A percentile compares a stretch with the other conserved stretches of the same genome.
These are phyloP conservation scores for Climacteris rufus DNA, from an alignment of 2,113 vertebrate species.

Conservation along the genomic window DNA sequence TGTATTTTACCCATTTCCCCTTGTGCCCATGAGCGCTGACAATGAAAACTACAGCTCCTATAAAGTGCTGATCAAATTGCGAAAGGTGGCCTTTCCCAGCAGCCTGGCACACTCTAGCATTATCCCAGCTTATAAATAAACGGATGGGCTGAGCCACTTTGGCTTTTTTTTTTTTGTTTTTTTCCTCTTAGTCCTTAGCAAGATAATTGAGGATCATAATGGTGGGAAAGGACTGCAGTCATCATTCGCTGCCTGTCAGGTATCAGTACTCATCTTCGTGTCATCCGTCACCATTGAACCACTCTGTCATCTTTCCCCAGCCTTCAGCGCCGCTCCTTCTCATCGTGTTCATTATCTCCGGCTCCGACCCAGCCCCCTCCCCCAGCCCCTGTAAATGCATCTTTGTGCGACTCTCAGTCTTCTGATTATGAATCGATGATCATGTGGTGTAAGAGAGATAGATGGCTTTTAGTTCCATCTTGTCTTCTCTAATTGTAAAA, in stretches of 20 bases:
- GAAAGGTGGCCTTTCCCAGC: conserved; percentile 52
- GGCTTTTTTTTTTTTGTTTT: neutral
- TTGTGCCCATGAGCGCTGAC: conserved; percentile 59
- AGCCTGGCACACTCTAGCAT: conserved; percentile 46
- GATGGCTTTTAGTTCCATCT: conserved; percentile 97
- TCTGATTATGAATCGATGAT: conserved; percentile 99
- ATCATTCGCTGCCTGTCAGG: conserved; percentile 91
- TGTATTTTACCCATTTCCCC: conserved; percentile 64
- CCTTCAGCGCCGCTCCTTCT: conserved; percentile 81
- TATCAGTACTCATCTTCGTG: conserved; percentile 85
- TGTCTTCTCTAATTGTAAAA: conserved; percentile 99
- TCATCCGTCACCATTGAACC: conserved; percentile 93
- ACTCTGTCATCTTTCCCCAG: conserved; percentile 85
- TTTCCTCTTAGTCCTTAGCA: conserved; percentile 73
- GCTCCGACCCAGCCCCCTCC: conserved; percentile 74
- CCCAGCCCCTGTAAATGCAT: conserved; percentile 79
- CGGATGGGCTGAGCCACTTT: conserved; percentile 65
- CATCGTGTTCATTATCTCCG: conserved; percentile 93
- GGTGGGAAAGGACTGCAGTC: conserved; percentile 82
- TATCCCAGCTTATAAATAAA: conserved; percentile 66
- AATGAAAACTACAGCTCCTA: conserved; percentile 63
- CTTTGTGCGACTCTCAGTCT: conserved; percentile 86
- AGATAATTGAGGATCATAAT: conserved; percentile 91
- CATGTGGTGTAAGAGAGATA: conserved; percentile 99
- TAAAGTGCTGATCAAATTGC: conserved; percentile 54